Evolutionary conservation across 2,888 invertebrate genomes (phyloP).

Genomic region (Agrochola lota): DNA sequence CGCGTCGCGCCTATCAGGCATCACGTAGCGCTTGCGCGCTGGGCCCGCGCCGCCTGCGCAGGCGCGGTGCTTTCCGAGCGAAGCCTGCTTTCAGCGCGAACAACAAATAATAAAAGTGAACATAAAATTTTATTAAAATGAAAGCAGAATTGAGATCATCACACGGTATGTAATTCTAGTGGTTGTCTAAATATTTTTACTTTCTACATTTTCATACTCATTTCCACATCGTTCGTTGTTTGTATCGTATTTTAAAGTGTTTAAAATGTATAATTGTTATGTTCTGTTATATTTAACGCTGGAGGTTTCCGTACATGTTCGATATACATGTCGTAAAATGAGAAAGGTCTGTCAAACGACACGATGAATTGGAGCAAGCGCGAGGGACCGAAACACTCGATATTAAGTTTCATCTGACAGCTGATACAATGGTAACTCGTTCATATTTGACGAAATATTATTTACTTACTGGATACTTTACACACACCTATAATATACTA

Average conservation of each 20-base stretch:
- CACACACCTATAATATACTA: conserved; percentile 45
- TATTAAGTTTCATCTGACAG: conserved; percentile 86
- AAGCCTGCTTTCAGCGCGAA: conserved; percentile 52
- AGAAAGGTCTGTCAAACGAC: conserved; percentile 89
- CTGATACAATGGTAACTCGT: conserved; percentile 83
- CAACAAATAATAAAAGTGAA: conserved; percentile 65
- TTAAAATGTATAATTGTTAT: conserved; percentile 46
- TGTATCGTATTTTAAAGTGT: conserved; percentile 46
- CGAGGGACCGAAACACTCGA: conserved; percentile 86
- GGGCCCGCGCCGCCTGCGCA: conserved; percentile 30
- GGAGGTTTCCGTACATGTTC: conserved; percentile 67
- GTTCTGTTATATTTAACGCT: conserved; percentile 53
- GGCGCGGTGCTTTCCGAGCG: conserved; percentile 40
- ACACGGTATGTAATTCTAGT: conserved; percentile 69
- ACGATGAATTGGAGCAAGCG: conserved; percentile 86
- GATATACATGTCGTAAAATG: conserved; percentile 81
- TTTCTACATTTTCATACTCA: conserved; percentile 69
- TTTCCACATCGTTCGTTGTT: conserved; percentile 63
- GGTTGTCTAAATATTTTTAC: conserved; percentile 68
- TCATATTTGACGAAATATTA: conserved; percentile 83
- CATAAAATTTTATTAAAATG: conserved; percentile 67
- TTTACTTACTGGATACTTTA: conserved; percentile 71
- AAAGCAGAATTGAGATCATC: conserved; percentile 71
- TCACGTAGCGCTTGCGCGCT: conserved; percentile 72
- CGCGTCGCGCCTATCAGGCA: conserved; percentile 82